Conservation (phyloP, 2,113 vertebrate species). For the Dasypus novemcinctus region DNA sequence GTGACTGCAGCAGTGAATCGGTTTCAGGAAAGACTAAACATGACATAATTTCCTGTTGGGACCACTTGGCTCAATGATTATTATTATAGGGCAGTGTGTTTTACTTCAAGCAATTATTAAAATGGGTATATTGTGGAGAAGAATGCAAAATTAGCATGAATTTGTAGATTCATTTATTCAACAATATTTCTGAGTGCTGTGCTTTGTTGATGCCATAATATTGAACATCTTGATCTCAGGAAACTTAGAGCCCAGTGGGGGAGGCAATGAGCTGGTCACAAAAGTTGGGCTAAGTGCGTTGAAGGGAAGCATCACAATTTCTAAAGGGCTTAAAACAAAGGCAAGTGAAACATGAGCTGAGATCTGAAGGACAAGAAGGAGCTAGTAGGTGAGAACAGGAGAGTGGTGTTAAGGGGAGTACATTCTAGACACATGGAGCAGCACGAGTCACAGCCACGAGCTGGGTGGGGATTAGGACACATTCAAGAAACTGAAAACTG, state of each 20-base stretch:
- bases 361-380: background rate
- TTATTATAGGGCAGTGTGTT: background rate
- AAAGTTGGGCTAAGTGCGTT: background rate
- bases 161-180: conserved; percentile 32
- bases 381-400: background rate
- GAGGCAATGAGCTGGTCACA: background rate
- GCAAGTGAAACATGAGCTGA: background rate
- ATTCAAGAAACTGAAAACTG: background rate
- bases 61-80: background rate
- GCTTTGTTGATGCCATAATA: background rate
- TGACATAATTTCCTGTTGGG: background rate
- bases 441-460: background rate
- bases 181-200: background rate
- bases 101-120: background rate
- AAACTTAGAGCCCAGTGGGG: background rate
- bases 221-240: background rate
- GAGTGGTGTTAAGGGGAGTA: background rate
- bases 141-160: background rate
- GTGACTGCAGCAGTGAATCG: background rate
- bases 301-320: background rate
- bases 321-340: background rate
- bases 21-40: background rate
- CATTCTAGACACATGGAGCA: background rate
- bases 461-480: background rate
- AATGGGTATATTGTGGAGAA: background rate